These are phyloP conservation scores for Zosterops japonicus DNA, from an alignment of 2,113 vertebrate genomes.

Conservation along the genomic window DNA sequence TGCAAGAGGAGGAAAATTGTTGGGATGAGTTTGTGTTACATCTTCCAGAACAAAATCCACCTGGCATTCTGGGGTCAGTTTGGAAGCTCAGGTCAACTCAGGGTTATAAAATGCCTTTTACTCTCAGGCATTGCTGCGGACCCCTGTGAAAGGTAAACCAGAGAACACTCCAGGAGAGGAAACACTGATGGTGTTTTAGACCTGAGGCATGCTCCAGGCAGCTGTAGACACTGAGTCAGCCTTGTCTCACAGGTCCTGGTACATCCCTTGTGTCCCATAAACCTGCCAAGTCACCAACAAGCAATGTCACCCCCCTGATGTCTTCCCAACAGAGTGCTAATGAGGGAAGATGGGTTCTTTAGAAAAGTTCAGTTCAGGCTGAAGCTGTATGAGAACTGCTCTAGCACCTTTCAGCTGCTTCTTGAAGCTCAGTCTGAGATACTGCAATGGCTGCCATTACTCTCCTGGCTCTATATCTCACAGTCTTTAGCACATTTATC, in stretches of 20 bases:
- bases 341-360: not conserved
- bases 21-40: not conserved
- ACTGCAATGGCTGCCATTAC: not conserved
- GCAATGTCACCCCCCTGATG: not conserved
- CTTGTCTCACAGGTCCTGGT: not conserved
- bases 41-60: not conserved
- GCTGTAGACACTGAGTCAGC: not conserved
- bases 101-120: not conserved
- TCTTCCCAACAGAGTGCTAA: not conserved
- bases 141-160: not conserved
- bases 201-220: not conserved
- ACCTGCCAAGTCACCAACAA: not conserved
- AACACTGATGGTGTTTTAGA: not conserved
- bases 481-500: not conserved
- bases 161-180: not conserved
- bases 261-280: not conserved
- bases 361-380: not conserved
- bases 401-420: not conserved
- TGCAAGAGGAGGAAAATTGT: not conserved
- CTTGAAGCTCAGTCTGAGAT: not conserved
- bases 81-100: not conserved
- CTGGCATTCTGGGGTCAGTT: not conserved
- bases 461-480: not conserved
- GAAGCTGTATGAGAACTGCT: not conserved
- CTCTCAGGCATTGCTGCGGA: not conserved